Percentiles rank a stretch among this genome's conserved stretches.
Evolutionary conservation across 2,888 invertebrate species (phyloP).

Genomic region (Drosophila paranaensis): DNA sequence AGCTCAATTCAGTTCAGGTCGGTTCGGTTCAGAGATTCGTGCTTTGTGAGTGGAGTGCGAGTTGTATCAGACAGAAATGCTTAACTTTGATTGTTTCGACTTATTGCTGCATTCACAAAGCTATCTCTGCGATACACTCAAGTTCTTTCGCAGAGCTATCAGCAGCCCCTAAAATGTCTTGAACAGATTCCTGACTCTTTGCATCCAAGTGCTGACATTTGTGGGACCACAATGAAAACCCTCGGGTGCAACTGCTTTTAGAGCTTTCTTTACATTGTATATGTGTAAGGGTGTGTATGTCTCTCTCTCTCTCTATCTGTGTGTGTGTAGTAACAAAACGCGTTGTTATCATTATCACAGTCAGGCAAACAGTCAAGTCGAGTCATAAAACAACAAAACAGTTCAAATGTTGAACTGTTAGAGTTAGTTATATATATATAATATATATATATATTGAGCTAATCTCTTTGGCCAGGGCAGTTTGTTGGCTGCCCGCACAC

Average conservation of each 20-base stretch:
- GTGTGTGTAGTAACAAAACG: constrained; percentile 38
- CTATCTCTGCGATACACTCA: constrained; percentile 65
- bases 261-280: constrained; percentile 35
- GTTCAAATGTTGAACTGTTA: constrained; percentile 56
- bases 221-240: constrained; percentile 57
- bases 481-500: constrained; percentile 23
- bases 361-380: constrained; percentile 53
- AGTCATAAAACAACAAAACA: constrained; percentile 66
- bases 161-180: constrained; percentile 64
- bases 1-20: neutral
- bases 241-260: constrained; percentile 62
- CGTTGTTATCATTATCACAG: constrained; percentile 73
- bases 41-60: constrained; percentile 12
- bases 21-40: constrained; percentile 3
- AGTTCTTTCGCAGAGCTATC: constrained; percentile 46
- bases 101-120: constrained; percentile 47
- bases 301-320: constrained; percentile 9
- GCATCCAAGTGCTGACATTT: constrained; percentile 60
- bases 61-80: constrained; percentile 41
- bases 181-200: constrained; percentile 69
- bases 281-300: constrained; percentile 2
- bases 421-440: constrained; percentile 44
- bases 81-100: constrained; percentile 67
- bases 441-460: constrained; percentile 50
- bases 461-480: constrained; percentile 47